Base-by-base conservation (phyloP, 2,113 vertebrate species). In the Aegithalos caudatus region DNA sequence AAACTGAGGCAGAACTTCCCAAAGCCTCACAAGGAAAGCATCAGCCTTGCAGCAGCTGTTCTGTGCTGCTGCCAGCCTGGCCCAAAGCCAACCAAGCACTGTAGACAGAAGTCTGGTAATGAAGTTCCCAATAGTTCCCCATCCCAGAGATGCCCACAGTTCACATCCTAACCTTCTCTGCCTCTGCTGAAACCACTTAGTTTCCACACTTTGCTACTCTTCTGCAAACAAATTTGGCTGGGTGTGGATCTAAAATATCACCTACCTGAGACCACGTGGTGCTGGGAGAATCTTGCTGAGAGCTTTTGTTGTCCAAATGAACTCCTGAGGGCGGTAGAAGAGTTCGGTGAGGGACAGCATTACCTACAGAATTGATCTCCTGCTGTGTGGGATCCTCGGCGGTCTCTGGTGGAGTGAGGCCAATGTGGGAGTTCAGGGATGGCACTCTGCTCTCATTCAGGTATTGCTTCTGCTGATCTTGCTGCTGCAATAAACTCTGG, bases 221-320 rank as follows among this genome's bases (percentile, higher is more conserved):
- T 70, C 48, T 15, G 14, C 48, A 58, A 53, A 54, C 8, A 38
- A 48, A 58, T 70, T 10, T 47, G n/a, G 14, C 60, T 40, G 37
- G 77, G 27, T 19, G 11, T 0, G 1, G 45, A 42, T 47, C 38
- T 35, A 35, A 80, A 90, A 42, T 18, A 19, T 19, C 40, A 71
- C 79, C 44, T 97, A 98, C 98, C 98, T 98, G 98, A 84, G 98
- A 90, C 98, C 98, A 98, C 3, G 82, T 2, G 10, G 97, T 9
- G 11, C 94, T 91, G 44, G 98, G 98, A 78, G 98, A 98, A 29
- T 94, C 97, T 58, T 97, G 97, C 92, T 95, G 97, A 69, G 97
- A 91, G 31, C 87, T 97, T 97, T 98, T 97, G 96, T 69, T 98
- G 95, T 97, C 98, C 81, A 97, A 82, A 82, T 98, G 98, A 89